phyloP scores from a whole-genome alignment of 2,797 vertebrate species.

The Pseudomugil tenellus region DNA sequence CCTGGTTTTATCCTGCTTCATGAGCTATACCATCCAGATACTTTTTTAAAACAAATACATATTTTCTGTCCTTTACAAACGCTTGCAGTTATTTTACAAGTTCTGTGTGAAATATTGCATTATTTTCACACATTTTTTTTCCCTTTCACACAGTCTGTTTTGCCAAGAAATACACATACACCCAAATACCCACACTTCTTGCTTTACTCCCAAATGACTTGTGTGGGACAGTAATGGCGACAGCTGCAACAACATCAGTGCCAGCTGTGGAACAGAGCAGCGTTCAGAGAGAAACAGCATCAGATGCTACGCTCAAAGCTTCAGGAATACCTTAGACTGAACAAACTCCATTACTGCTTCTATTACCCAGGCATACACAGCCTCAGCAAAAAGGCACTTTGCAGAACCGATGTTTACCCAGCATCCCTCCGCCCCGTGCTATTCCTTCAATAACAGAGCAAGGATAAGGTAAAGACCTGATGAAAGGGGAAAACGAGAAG shows the following conservation, averaged over 20 bases:
- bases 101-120: slow-evolving; percentile 17
- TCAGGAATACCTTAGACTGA: slow-evolving; percentile 74
- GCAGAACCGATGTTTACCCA: slow-evolving; percentile 72
- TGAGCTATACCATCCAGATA: slow-evolving; percentile 71
- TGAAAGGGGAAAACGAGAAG: slow-evolving; percentile 9
- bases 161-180: slow-evolving; percentile 20
- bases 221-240: slow-evolving; percentile 61
- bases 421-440: slow-evolving; percentile 48
- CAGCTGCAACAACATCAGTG: slow-evolving; percentile 58
- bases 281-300: slow-evolving; percentile 51
- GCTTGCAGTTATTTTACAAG: slow-evolving; percentile 10
- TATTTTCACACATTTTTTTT: slow-evolving; percentile 2
- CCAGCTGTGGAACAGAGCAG: slow-evolving; percentile 62
- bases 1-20: slow-evolving; percentile 71
- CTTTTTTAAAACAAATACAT: slow-evolving; percentile 57
- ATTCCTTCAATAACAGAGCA: slow-evolving; percentile 52
- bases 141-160: slow-evolving; percentile 8
- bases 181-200: slow-evolving; percentile 21
- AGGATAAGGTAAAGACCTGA: slow-evolving; percentile 38
- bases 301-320: slow-evolving; percentile 65
- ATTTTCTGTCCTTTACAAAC: no score
- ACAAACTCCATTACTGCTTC: slow-evolving; percentile 78
- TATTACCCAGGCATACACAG: slow-evolving; percentile 74
- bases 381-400: slow-evolving; percentile 66
- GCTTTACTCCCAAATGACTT: slow-evolving; percentile 51